Evolutionary conservation across 2,113 vertebrate genomes (phyloP), one percentile per base, ranked within the genome.

Genomic region (Crotophaga sulcirostris): DNA sequence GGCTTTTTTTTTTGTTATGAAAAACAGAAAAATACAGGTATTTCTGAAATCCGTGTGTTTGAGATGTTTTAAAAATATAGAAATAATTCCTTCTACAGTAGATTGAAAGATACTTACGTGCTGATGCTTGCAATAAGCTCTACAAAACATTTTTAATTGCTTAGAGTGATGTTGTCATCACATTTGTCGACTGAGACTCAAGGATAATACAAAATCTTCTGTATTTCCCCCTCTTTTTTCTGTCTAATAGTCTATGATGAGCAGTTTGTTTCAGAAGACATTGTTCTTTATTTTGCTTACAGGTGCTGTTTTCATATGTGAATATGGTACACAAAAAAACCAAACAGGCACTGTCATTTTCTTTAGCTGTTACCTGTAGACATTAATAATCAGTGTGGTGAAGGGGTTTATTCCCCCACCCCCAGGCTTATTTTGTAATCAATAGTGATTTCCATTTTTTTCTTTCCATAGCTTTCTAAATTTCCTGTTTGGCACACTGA

Each of bases 341-440:
- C 40, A 42, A 42, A 0, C 6, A 40, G 54, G 13, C n/a, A 9
- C 9, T 9, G 1, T n/a, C 64, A 13, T 38, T 70, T 87, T 60
- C 40, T 78, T 93, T 51, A 55, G 36, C 64, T 83, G 40, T 73
- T 79, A 28, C 56, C 47, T 63, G 15, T 62, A 59, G 67, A 74
- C 20, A n/a, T 89, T 70, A 73, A 62, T 92, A 78, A 64, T 85
- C 83, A 55, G 40, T 56, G 58, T 68, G 34, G 31, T 42, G 38
- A 51, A 76, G 28, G 18, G 9, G 58, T 90, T 93, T 63, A 55
- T 88, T 70, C 9, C 34, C 40, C 18, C 23, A 36, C 26, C 62
- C 31, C 18, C n/a, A 44, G 77, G 64, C 68, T 87, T 91, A n/a
- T 81, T 93, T 95, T 95, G 67, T 72, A 79, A 31, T 91, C 76